Evolutionary conservation across 2,113 vertebrate genomes (phyloP).

Genomic region (Cromileptes altivelis): DNA sequence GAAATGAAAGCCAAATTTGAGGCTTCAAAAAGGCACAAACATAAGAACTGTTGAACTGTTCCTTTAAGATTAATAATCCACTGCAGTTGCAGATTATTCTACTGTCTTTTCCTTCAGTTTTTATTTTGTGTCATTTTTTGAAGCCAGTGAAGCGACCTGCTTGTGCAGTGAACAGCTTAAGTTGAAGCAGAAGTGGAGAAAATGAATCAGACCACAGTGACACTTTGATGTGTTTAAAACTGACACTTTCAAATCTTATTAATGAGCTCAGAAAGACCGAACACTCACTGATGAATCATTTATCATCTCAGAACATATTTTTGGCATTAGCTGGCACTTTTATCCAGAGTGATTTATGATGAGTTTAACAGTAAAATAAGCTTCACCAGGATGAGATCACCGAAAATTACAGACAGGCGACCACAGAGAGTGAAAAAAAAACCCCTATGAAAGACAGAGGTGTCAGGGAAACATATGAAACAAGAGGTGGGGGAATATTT

Average conservation of each 20-base stretch:
- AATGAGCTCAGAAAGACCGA: conserved; percentile 5
- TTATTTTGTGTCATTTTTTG: not conserved
- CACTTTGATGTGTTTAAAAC: not conserved
- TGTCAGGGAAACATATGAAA: not conserved
- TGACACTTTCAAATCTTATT: not conserved
- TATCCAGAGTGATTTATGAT: not conserved
- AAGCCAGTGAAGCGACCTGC: not conserved
- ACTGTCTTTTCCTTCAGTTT: not conserved
- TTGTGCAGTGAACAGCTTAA: not conserved
- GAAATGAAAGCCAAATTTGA: too few species aligned
- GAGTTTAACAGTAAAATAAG: not conserved
- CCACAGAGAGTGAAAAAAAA: not conserved
- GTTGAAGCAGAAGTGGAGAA: not conserved
- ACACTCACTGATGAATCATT: conserved; percentile 9
- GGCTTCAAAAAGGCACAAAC: too few species aligned
- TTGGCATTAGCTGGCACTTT: not conserved
- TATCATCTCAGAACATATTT: conserved; percentile 8
- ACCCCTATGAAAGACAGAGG: not conserved
- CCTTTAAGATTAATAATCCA: not conserved
- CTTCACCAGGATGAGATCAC: conserved; percentile 1
- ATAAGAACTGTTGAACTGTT: not conserved
- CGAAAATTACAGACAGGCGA: not conserved
- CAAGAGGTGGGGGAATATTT: not conserved
- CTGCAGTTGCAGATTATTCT: not conserved
- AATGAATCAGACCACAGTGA: not conserved